These are phyloP conservation scores for Sarotherodon lohbergeri DNA, from an alignment of 2,113 vertebrate species.

Conservation along the genomic window DNA sequence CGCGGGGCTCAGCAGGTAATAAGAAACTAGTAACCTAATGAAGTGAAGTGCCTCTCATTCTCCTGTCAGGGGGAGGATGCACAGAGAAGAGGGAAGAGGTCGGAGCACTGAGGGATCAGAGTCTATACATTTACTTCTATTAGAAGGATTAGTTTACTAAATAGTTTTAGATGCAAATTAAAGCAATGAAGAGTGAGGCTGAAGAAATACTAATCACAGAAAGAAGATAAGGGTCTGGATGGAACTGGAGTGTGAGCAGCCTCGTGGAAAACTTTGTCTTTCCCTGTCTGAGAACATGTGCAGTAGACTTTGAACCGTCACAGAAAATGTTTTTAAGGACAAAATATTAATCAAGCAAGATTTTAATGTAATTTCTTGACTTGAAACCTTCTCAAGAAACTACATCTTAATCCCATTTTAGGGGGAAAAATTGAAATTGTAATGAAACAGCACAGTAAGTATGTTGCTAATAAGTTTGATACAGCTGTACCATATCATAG, in stretches of 20 bases:
- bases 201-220: neutral
- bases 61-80: slow-evolving; percentile 22
- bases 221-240: neutral
- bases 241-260: neutral
- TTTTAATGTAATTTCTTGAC: neutral
- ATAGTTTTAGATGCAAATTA: neutral
- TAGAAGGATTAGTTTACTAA: slow-evolving; percentile 3
- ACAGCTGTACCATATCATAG: neutral
- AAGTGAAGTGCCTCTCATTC: slow-evolving; percentile 25
- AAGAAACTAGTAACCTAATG: slow-evolving; percentile 24
- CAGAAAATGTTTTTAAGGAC: neutral
- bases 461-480: neutral
- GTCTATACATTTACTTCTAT: neutral
- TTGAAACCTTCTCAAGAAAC: neutral
- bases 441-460: neutral
- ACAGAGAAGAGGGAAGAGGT: neutral
- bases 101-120: neutral
- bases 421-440: rapidly evolving
- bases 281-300: neutral
- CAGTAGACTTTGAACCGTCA: neutral
- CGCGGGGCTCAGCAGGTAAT: neutral
- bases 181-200: neutral
- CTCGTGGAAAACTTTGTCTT: neutral
- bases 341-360: neutral
- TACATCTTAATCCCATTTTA: neutral